phyloP scores from a whole-genome alignment of 2,797 vertebrate genomes.

The Notolabrus celidotus region DNA sequence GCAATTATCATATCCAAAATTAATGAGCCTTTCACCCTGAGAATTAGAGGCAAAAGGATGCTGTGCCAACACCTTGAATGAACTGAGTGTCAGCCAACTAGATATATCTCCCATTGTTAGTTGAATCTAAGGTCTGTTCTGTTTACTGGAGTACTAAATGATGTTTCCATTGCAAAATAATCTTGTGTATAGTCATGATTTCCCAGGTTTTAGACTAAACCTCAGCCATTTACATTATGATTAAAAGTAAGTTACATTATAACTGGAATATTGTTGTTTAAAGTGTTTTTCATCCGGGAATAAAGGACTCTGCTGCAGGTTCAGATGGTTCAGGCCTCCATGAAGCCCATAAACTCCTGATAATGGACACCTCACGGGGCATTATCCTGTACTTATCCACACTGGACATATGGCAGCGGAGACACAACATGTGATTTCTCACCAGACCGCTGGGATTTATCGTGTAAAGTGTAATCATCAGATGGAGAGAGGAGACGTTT shows the following conservation, averaged over 20 bases:
- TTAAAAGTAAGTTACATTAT: not conserved
- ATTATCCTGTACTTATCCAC: slow-evolving; percentile 5
- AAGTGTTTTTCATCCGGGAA: not conserved
- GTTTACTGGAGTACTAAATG: not conserved
- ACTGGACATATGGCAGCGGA: slow-evolving; percentile 45
- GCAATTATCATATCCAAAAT: too few species aligned
- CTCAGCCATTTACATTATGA: not conserved
- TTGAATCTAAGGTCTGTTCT: not conserved
- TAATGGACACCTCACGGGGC: not conserved
- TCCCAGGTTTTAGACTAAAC: too few species aligned
- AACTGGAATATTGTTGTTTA: not conserved
- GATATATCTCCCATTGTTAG: not conserved
- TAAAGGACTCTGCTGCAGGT: not conserved
- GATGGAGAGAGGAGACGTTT: slow-evolving; percentile 13
- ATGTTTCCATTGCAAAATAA: not conserved
- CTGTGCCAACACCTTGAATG: too few species aligned
- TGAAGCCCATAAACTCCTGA: not conserved
- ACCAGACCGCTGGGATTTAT: slow-evolving; percentile 41
- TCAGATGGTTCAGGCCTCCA: not conserved
- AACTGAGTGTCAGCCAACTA: too few species aligned
- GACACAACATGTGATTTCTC: slow-evolving; percentile 29
- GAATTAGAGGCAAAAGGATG: too few species aligned
- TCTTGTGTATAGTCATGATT: not conserved
- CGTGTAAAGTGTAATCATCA: slow-evolving; percentile 30
- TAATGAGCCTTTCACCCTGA: too few species aligned